Evolutionary conservation across 1,140 invertebrate genomes (phyloP), one percentile per base, ranked within the genome.

Genomic region (Lepidurus apus): DNA sequence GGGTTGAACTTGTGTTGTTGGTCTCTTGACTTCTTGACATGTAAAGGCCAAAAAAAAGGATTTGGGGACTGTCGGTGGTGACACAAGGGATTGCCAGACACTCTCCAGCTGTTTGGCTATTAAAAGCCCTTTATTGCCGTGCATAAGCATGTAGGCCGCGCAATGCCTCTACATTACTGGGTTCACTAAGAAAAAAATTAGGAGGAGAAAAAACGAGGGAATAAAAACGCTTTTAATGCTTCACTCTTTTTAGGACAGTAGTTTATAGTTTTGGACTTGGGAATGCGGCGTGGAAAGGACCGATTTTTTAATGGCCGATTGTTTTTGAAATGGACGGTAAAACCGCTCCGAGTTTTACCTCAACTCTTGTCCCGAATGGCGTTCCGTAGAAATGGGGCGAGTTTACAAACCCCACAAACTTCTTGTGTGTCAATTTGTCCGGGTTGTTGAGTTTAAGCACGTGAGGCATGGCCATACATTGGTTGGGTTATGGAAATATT

Each of bases 1-100:
- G 34, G 53, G 53, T 65, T 65, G 53, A 65, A 65, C 21, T 9
- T 65, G 53, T 65, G 53, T 13, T 65, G 53, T 21, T 9, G 21
- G 53, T 17, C 53, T 65, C 21, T n/a, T n/a, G 53, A 65, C 53
- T 65, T 17, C 53, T 65, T 65, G 53, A 65, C 53, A 65, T 21
- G 53, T 21, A n/a, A 13, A 21, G n/a, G 53, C 6, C 3, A n/a
- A 4, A 21, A 21, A 65, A 65, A 9, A 65, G 53, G n/a, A 65
- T 65, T 65, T 13, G 53, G 13, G 53, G 21, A 65, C 8, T 17
- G 53, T 21, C 21, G 7, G 53, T 21, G 53, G 21, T 65, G 53
- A 65, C 53, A 65, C 53, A n/a, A 11, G 9, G n/a, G 53, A 65
- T 65, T 65, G 21, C 53, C 17, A 21, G 53, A 13, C 21, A 17